Percentiles rank a stretch among this genome's conserved stretches.
These are phyloP conservation scores for Oithona nana DNA, from an alignment of 2,888 invertebrate genomes.

Conservation along the genomic window DNA sequence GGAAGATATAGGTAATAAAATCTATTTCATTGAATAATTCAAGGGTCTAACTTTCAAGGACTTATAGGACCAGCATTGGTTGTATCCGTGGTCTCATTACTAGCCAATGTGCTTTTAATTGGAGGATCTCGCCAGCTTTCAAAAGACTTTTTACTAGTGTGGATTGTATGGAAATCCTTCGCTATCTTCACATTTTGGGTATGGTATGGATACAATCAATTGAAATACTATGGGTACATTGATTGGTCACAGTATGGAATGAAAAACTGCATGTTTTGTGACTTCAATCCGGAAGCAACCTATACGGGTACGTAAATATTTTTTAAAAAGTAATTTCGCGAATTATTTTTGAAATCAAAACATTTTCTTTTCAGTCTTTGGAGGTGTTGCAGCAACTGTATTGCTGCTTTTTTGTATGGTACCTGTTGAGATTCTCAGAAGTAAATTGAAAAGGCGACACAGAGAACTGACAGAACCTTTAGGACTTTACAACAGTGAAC, in stretches of 20 bases:
- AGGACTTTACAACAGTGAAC: not conserved
- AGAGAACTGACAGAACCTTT: not conserved
- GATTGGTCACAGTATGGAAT: conserved; percentile 9
- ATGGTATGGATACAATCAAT: not conserved
- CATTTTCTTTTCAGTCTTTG: not conserved
- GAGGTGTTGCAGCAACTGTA: not conserved
- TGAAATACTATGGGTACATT: conserved; percentile 11
- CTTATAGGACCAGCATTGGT: conserved; percentile 3
- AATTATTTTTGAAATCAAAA: not conserved
- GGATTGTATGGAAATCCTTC: conserved; percentile 9
- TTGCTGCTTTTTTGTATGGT: not conserved
- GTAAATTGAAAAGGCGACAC: not conserved
- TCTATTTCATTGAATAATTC: not conserved
- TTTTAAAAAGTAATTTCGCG: not conserved
- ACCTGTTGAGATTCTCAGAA: not conserved
- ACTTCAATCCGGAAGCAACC: not conserved
- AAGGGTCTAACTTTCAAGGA: not conserved
- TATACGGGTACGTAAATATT: not conserved
- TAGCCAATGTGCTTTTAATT: not conserved
- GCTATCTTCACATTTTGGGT: not conserved
- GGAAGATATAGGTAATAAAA: not conserved
- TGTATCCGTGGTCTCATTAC: not conserved
- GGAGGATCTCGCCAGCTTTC: not conserved
- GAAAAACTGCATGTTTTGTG: conserved; percentile 1
- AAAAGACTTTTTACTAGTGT: not conserved